Base-by-base conservation (phyloP, 2,888 invertebrate genomes). In the Rhimphoctona megacephalus region DNA sequence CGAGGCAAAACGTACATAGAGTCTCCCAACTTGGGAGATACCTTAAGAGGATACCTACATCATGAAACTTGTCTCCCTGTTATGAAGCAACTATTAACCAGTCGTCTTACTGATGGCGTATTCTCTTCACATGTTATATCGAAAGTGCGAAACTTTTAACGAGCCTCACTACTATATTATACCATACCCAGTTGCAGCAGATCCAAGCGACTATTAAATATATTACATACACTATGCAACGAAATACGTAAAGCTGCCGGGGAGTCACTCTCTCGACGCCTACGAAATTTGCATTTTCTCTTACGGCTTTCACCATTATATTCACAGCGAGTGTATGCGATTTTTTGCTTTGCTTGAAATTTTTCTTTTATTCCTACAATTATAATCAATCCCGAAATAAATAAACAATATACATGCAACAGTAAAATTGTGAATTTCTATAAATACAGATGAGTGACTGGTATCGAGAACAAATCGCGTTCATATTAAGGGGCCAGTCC, bases 41-140 rank as follows among this genome's bases (percentile, higher is more conserved):
- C 52, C 79, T 86, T 82, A 82, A 79, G 84, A 76, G 73, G 83
- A 83, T 80, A 64, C 83, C 81, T 78, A 85, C 85, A 84, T 87
- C 85, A 85, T 79, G 69, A 86, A 89, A 90, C 89, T 92, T 92
- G 92, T 93, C 91, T 90, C 46, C 88, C 91, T 90, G 89, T 90
- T 87, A 89, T 90, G 90, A 90, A 91, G 91, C 91, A 90, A 90
- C 92, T 93, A 92, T 93, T 93, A 92, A 92, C 92, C 88, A 85
- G 89, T 69, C 77, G 52, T 57, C 30, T 61, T 72, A 72, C 88
- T 89, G 92, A 92, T 92, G 91, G 91, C 83, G 90, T 89, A 92
- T 92, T 92, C 92, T 91, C 91, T 91, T 91, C 89, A 49, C 87
- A 85, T 92, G 91, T 84, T 88, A 83, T 76, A 86, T 84, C 81